These are phyloP conservation scores for Chrysogorgia sp. DNA, from an alignment of 92 coral and sea anemone genomes.

Conservation along the genomic window DNA sequence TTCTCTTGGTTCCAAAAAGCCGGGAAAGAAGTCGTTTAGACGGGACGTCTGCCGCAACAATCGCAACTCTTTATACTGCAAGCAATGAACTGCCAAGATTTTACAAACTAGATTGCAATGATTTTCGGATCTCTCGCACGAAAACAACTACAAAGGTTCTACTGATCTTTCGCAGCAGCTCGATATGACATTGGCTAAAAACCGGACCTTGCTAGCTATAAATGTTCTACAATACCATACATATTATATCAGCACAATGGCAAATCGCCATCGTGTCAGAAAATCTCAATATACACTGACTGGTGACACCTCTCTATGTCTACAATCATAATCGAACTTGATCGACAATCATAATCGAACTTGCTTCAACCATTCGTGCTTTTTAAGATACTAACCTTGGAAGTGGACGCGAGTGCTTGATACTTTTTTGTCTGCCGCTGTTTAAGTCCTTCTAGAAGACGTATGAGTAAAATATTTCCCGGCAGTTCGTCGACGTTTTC, in stretches of 20 bases:
- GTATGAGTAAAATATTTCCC: constrained; percentile 77
- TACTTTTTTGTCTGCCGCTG: constrained; percentile 59
- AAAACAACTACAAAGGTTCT: no score
- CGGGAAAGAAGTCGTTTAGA: constrained; percentile 8
- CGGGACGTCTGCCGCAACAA: no score
- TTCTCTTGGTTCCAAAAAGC: constrained; percentile 37
- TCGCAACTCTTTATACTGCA: no score
- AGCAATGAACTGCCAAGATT: no score
- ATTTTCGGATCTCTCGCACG: no score
- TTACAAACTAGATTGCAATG: no score
- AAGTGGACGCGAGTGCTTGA: constrained; percentile 35
- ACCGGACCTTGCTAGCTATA: no score
- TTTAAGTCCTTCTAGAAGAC: constrained; percentile 83
- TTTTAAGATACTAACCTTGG: constrained; percentile 35
- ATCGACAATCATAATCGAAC: constrained; percentile 16
- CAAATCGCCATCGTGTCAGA: neutral
- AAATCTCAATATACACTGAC: neutral
- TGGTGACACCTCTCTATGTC: constrained; percentile 10
- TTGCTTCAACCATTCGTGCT: neutral
- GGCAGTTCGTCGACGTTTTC: constrained; percentile 83
- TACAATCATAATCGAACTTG: neutral
- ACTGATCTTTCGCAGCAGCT: no score
- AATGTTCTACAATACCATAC: no score
- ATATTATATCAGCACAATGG: no score
- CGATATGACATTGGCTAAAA: no score